Evolutionary conservation across 2,888 invertebrate genomes (phyloP).

Genomic region (Blera fallax): DNA sequence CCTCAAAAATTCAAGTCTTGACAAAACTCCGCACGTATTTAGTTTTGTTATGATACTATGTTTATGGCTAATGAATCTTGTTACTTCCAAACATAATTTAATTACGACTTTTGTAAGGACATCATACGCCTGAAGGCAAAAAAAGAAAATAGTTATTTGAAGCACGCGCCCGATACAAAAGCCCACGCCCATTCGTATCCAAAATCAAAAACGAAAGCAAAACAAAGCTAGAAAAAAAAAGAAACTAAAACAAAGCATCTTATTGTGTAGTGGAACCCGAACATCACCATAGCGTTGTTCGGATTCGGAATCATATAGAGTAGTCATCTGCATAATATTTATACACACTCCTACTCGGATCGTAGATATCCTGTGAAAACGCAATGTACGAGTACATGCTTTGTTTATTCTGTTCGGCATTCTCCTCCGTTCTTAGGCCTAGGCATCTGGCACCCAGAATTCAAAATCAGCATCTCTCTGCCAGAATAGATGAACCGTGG

Average conservation of each 20-base stretch:
- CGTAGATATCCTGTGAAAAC: conserved; percentile 38
- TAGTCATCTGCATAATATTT: conserved; percentile 67
- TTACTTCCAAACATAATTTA: neutral
- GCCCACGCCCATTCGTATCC: conserved; percentile 38
- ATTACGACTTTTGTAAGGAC: neutral
- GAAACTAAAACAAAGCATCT: conserved; percentile 32
- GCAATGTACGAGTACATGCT: conserved; percentile 58
- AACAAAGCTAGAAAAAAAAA: too few species aligned
- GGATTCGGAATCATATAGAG: conserved; percentile 50
- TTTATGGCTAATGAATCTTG: neutral
- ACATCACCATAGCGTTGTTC: conserved; percentile 36
- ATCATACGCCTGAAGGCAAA: neutral
- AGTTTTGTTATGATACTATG: too few species aligned
- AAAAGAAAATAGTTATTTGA: conserved; percentile 20
- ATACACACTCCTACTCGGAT: conserved; percentile 22
- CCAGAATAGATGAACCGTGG: conserved; percentile 69
- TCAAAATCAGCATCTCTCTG: conserved; percentile 63
- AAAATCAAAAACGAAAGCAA: conserved; percentile 9
- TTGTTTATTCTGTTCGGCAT: conserved; percentile 60
- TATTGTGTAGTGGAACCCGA: conserved; percentile 10
- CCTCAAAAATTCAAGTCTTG: too few species aligned
- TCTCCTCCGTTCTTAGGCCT: conserved; percentile 62
- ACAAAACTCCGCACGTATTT: too few species aligned
- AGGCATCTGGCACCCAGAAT: conserved; percentile 67
- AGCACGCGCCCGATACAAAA: conserved; percentile 1